phyloP scores from a whole-genome alignment of 2,797 vertebrate species.

The Cossypha heuglini region DNA sequence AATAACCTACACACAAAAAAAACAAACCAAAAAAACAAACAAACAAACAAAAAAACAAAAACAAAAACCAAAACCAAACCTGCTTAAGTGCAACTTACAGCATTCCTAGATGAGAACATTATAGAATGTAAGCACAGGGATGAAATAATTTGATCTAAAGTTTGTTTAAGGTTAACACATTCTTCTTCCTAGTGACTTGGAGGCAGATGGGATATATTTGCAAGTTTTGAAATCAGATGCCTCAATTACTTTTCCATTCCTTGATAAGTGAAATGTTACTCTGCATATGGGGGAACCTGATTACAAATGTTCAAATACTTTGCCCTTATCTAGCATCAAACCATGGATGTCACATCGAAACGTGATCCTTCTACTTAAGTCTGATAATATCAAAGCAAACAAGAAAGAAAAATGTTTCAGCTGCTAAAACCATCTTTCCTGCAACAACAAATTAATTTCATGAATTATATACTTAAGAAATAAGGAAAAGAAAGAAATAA shows the following conservation, averaged over 20 bases:
- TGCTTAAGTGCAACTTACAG: neutral
- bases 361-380: neutral
- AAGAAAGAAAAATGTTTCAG: constrained; percentile 40
- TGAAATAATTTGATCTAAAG: neutral
- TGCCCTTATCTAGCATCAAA: constrained; percentile 16
- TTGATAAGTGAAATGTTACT: constrained; percentile 21
- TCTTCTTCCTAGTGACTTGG: neutral
- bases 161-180: constrained; percentile 14
- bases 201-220: neutral
- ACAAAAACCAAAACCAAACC: no score
- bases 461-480: neutral
- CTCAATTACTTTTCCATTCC: neutral
- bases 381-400: constrained; percentile 45
- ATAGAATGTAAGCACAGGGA: neutral
- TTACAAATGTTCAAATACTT: constrained; percentile 14
- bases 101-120: neutral
- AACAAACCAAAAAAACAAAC: neutral
- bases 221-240: constrained; percentile 45
- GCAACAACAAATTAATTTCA: neutral
- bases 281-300: constrained; percentile 4
- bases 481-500: neutral
- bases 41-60: neutral
- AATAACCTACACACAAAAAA: neutral
- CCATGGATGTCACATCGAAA: constrained; percentile 29
- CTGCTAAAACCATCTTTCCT: neutral